Base-by-base conservation (phyloP, 1,140 invertebrate species). In the Brachionus plicatilis region DNA sequence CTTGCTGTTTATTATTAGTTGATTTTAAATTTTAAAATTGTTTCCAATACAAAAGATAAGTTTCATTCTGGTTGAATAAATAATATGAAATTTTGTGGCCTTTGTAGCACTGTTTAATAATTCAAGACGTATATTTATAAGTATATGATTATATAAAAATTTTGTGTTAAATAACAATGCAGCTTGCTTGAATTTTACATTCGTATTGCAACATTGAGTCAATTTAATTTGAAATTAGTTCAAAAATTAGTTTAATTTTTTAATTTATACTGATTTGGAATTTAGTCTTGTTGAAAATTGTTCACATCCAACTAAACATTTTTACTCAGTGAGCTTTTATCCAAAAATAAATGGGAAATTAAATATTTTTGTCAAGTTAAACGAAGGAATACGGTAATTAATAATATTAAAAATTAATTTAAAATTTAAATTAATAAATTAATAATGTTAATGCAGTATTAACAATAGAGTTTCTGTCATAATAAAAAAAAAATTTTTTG, bases 151-250 rank as follows among this genome's bases (percentile, higher is more conserved):
- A 75, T 43, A 45, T 75, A 75, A 43, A 11, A 75, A 24, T 41
- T 70, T 70, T 70, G 14, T 70, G 27, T 37, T 70, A 24, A 33
- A 29, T 70, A 70, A 37, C 33, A 14, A 37, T 37, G 14, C 24
- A 68, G 27, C 29, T 33, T 33, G 65, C 33, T 68, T 27, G 1
- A 68, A 72, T 72, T 12, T 14, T 76, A 20, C 41, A 33, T 50
- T 27, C 8, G 33, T 76, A 76, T 76, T 76, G 72, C 72, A 76
- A 76, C 50, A 76, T 76, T 76, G 72, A 76, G 45, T 76, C 72
- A 76, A 76, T 72, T 72, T 68, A 11, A 45, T 75, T 75, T 41
- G 17, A 75, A 75, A 75, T 75, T 75, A 70, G 5, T 41, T 70
- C 66, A 70, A 70, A 68, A 70, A 70, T 70, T 60, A 60, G 17